Base-by-base conservation (phyloP, 2,888 invertebrate species). In the Strigamia maritima region DNA sequence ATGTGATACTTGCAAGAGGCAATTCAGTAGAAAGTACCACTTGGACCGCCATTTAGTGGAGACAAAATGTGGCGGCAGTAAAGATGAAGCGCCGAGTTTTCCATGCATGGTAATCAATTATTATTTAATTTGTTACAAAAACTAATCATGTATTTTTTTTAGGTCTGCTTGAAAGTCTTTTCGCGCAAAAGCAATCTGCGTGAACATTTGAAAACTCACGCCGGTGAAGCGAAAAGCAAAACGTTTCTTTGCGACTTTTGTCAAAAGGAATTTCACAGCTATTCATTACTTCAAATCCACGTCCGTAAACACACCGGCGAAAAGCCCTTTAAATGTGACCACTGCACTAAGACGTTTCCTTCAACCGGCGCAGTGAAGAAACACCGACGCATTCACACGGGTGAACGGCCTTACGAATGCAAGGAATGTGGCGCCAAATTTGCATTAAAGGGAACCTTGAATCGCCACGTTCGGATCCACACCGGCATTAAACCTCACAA, bases 381-480 rank as follows among this genome's bases (percentile, higher is more conserved):
- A 79, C 83, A 85, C 78, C 80, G 83, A 3, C 83, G 84, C 24
- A 84, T 84, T 78, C 85, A 85, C 81, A 84, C 85, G 7, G 78
- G 78, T 22, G 83, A 83, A 76, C 70, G 82, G n/a, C 83, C 83
- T 19, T 83, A 83, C 79, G 82, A 82, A 49, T 83, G 83, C 81
- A 81, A 83, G 78, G 81, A 82, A 6, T 80, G 75, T 31, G 78
- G 76, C 12, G 91, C 91, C 85, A 90, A 89, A 79, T 94, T 94
- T 84, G 92, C 91, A 78, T 94, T 94, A 0, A 91, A 94, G 83
- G 94, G 94, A 85, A 94, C 94, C 79, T 87, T 93, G 82, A 92
- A 92, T 82, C 90, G 93, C 2, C 93, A 93, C 84, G 89, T 91
- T 83, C 88, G 91, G 82, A 92, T 91, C 0, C 93, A 93, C 84